Percentiles rank a stretch among this genome's conserved stretches.
Conservation (phyloP, 2,797 vertebrate species). For the Cottoperca gobio region DNA sequence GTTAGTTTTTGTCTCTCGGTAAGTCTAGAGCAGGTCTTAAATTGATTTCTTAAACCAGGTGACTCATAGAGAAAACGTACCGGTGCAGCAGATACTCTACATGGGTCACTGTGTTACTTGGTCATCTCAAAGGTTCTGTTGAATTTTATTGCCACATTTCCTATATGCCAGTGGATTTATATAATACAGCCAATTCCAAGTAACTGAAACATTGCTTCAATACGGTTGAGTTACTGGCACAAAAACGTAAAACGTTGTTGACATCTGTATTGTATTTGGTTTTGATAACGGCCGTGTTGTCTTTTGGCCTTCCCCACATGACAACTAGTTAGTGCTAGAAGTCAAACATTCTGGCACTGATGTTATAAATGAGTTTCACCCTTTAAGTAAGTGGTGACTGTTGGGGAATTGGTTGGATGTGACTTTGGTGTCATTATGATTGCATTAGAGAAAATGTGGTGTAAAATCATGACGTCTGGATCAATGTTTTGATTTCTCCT, state of each 20-base stretch:
- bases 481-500: slow-evolving; percentile 3
- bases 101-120: slow-evolving; percentile 63
- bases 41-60: slow-evolving; percentile 13
- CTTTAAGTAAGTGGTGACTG: not conserved
- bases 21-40: not conserved
- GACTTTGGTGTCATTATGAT: not conserved
- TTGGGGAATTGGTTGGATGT: not conserved
- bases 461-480: slow-evolving; percentile 17
- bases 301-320: not conserved
- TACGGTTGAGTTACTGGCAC: not conserved
- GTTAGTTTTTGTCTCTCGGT: not conserved
- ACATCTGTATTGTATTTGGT: not conserved
- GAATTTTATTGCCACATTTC: slow-evolving; percentile 65
- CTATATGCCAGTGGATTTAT: slow-evolving; percentile 30
- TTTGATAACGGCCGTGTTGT: not conserved
- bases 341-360: not conserved
- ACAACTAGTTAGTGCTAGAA: not conserved
- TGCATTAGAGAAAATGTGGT: not conserved
- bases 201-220: not conserved
- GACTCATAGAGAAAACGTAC: slow-evolving; percentile 45
- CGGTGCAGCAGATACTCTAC: slow-evolving; percentile 1
- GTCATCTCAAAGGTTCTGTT: slow-evolving; percentile 71
- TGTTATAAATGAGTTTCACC: not conserved
- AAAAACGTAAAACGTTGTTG: not conserved
- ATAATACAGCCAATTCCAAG: not conserved